Evolutionary conservation across 1,140 invertebrate species (phyloP).

Genomic region (Tribolium castaneum): DNA sequence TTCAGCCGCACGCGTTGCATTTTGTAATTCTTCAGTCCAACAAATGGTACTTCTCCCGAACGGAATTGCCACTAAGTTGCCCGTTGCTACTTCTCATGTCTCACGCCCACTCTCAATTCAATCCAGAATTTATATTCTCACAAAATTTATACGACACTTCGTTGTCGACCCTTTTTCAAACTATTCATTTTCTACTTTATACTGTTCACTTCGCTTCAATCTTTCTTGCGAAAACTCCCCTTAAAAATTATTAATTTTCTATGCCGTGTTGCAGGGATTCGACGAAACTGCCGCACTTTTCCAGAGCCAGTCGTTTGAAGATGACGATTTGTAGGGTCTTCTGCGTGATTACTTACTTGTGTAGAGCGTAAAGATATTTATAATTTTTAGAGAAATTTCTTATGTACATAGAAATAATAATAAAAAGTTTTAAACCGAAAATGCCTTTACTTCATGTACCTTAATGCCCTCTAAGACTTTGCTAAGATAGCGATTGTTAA

Average conservation of each 20-base stretch:
- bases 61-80: constrained; percentile 49
- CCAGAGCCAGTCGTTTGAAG: constrained; percentile 54
- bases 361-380: constrained; percentile 17
- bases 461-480: constrained; percentile 31
- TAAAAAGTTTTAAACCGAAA: background rate
- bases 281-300: constrained; percentile 63
- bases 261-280: constrained; percentile 60
- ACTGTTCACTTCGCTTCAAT: constrained; percentile 36
- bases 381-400: constrained; percentile 18
- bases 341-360: constrained; percentile 31
- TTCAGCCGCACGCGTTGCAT: constrained; percentile 45
- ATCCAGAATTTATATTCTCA: constrained; percentile 47
- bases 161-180: constrained; percentile 44
- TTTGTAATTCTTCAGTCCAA: constrained; percentile 55
- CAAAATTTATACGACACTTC: constrained; percentile 51
- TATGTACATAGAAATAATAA: constrained; percentile 26
- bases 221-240: constrained; percentile 7
- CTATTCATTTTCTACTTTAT: constrained; percentile 40
- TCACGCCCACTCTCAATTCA: constrained; percentile 52
- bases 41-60: constrained; percentile 51
- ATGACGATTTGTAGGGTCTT: background rate
- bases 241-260: constrained; percentile 30
- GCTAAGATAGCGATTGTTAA: constrained; percentile 40
- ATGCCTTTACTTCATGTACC: constrained; percentile 4
- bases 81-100: constrained; percentile 50